Evolutionary conservation across 2,113 vertebrate species (phyloP).

Genomic region (Ivindomyrus marchei): DNA sequence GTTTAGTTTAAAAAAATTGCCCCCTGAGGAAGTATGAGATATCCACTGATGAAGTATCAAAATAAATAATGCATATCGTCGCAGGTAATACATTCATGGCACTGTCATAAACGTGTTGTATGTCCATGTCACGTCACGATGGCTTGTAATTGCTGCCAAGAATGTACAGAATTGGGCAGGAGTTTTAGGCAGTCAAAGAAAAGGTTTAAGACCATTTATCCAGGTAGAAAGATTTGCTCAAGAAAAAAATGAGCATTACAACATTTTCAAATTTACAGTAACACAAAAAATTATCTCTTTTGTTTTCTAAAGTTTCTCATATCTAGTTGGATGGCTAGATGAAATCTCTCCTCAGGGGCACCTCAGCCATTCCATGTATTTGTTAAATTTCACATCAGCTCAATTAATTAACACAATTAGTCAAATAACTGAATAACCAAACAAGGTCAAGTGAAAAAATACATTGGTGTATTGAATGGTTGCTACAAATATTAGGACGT

Average conservation of each 20-base stretch:
- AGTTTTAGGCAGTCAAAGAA: not conserved
- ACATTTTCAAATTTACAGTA: not conserved
- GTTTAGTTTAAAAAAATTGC: not conserved
- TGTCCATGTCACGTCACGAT: not conserved
- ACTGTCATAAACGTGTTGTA: not conserved
- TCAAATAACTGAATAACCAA: not conserved
- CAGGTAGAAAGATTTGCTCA: not conserved
- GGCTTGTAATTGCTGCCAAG: not conserved
- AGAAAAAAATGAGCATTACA: not conserved
- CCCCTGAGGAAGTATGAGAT: not conserved
- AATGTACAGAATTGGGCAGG: not conserved
- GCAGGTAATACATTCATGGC: not conserved
- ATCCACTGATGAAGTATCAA: not conserved
- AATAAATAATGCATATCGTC: not conserved
- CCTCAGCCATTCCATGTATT: not conserved
- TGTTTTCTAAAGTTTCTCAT: not conserved
- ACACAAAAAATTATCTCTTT: not conserved
- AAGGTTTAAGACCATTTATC: not conserved
- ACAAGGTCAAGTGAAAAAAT: not conserved
- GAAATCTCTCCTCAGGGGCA: not conserved
- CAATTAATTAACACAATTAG: not conserved
- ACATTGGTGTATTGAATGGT: not conserved
- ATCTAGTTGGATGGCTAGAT: not conserved
- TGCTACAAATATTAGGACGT: not conserved
- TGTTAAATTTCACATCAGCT: not conserved